Base-by-base conservation (phyloP, 2,888 invertebrate genomes). In the Brassicogethes aeneus region DNA sequence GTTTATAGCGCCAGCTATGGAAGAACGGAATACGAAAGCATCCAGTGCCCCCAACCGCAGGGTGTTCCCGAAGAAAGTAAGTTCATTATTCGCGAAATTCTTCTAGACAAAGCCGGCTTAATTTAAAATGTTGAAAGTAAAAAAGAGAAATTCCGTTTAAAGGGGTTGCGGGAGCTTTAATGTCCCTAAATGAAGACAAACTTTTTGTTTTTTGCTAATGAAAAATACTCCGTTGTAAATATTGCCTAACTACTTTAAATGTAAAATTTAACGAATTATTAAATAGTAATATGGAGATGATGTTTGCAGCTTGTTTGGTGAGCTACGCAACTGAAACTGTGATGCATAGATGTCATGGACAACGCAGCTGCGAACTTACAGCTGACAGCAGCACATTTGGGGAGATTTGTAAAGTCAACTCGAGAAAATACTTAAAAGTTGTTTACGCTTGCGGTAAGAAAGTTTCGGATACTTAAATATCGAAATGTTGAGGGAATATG, bases 1-100 rank as follows among this genome's bases (percentile, higher is more conserved):
- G 83, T 96, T 61, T 93, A 89, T 72, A 91, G 91, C 33, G 93
- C 94, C 29, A 84, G 85, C 68, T 95, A 88, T 65, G 94, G 94
- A 3, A 77, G 92, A 50, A 88, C 89, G 0, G 85, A 86, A 62
- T 85, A 85, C 58, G 89, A 91, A 68, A 89, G 85, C 54, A 79
- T 87, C 51, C 87, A 88, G 62, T 90, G 90, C 64, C 85, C 86
- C 7, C 85, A 89, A 59, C 85, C 87, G 1, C 79, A 82, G 60
- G 89, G 89, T 38, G 86, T 89, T 60, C 81, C 82, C 48, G 90
- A 90, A 66, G 88, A 90, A 73, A 88, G 90, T 90, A 69, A 82
- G 85, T 79, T 46, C 37, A 46, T 48, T 47, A 46, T 39, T 41
- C n/a, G n/a, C n/a, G n/a, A n/a, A 40, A 14, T 37, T 44, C n/a